Percentiles rank a stretch among this genome's conserved stretches.
These are phyloP conservation scores for Plutella xylostella DNA, from an alignment of 2,888 invertebrate genomes.

Conservation along the genomic window DNA sequence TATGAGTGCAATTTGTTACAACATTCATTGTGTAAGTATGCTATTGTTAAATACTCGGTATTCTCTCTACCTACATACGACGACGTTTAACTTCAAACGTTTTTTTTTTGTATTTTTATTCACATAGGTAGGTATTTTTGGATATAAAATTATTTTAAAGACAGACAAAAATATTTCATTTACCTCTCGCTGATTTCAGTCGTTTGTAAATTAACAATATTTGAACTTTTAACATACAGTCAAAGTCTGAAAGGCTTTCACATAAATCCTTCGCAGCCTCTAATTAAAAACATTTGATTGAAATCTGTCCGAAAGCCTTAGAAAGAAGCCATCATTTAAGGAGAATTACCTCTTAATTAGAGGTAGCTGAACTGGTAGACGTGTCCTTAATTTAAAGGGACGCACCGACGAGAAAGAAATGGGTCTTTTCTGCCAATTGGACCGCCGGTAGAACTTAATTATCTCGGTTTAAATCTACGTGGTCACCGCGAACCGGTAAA, in stretches of 20 bases:
- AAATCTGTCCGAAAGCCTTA: neutral
- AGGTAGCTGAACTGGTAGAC: constrained; percentile 1
- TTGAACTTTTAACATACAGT: neutral
- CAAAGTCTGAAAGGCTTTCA: neutral
- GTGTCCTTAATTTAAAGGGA: neutral
- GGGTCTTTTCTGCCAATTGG: neutral
- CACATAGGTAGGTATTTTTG: too few relatives aligned
- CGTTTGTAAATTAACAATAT: neutral
- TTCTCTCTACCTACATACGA: too few relatives aligned
- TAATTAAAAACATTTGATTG: neutral
- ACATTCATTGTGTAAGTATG: neutral
- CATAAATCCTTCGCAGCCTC: neutral
- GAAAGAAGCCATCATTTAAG: neutral
- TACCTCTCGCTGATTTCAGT: too few relatives aligned
- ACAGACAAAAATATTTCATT: too few relatives aligned
- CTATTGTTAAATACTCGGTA: too few relatives aligned
- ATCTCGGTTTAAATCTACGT: neutral
- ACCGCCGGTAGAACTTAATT: neutral
- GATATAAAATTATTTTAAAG: too few relatives aligned
- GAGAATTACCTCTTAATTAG: constrained; percentile 4
- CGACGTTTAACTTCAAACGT: too few relatives aligned
- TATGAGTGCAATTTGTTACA: neutral
- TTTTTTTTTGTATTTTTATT: too few relatives aligned
- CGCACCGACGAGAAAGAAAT: neutral
- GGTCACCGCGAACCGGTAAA: too few relatives aligned